Percentiles rank a stretch among this genome's conserved stretches.
phyloP scores from a whole-genome alignment of 1,140 invertebrate species.

The Macrosteles quadrilineatus region DNA sequence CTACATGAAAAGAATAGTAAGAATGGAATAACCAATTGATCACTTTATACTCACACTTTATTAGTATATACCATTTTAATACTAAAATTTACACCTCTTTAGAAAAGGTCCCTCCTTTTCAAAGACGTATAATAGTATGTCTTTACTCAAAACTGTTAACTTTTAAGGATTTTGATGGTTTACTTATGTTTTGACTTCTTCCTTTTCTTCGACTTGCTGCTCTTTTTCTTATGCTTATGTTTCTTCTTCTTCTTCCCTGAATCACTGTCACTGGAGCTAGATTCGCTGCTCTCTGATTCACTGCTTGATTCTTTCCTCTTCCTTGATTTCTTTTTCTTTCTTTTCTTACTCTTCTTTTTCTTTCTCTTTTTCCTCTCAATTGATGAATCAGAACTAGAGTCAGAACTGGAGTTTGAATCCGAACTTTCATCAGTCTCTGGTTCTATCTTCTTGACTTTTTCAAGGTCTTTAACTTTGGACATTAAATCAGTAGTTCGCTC shows the following conservation, averaged over 20 bases:
- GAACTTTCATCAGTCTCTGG: conserved; percentile 39
- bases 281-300: conserved; percentile 30
- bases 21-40: too few relatives aligned
- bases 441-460: conserved; percentile 39
- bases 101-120: too few relatives aligned
- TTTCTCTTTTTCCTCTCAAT: conserved; percentile 33
- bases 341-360: conserved; percentile 34
- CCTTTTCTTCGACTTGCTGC: conserved; percentile 40
- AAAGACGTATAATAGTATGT: too few relatives aligned
- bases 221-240: conserved; percentile 41
- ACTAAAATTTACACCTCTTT: too few relatives aligned
- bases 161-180: too few relatives aligned
- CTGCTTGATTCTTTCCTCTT: conserved; percentile 33
- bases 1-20: too few relatives aligned
- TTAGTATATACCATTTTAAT: too few relatives aligned
- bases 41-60: too few relatives aligned
- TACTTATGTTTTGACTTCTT: conserved; percentile 42
- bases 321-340: conserved; percentile 29
- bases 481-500: conserved; percentile 34
- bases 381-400: conserved; percentile 36
- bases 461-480: conserved; percentile 40
- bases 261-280: conserved; percentile 33
- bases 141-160: too few relatives aligned
- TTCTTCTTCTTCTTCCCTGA: conserved; percentile 38
- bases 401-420: conserved; percentile 40